These are phyloP conservation scores for Epinephelus coioides DNA, from an alignment of 2,797 vertebrate species.

Conservation along the genomic window DNA sequence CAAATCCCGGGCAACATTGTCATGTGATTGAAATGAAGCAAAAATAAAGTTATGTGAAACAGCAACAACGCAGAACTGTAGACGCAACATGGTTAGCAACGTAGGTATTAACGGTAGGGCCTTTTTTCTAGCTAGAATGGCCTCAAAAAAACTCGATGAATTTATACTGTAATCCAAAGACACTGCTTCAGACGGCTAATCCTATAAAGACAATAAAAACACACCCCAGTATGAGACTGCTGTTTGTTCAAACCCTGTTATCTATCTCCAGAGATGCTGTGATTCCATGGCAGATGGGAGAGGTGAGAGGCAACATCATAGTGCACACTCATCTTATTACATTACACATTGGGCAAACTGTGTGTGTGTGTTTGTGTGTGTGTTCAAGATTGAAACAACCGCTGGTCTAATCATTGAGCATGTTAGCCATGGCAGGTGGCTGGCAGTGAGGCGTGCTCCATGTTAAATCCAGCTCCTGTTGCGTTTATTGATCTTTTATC, in stretches of 20 bases:
- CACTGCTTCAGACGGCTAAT: slow-evolving; percentile 45
- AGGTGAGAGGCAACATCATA: slow-evolving; percentile 63
- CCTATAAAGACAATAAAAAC: slow-evolving; percentile 69
- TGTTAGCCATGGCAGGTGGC: slow-evolving; percentile 73
- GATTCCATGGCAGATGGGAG: slow-evolving; percentile 73
- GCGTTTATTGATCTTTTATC: slow-evolving; percentile 71
- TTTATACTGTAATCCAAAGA: slow-evolving; percentile 45
- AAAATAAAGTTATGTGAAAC: slow-evolving; percentile 21
- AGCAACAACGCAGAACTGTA: background rate
- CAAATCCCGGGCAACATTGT: background rate
- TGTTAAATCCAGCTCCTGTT: slow-evolving; percentile 70
- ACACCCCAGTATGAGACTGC: slow-evolving; percentile 36
- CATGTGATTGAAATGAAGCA: slow-evolving; percentile 13
- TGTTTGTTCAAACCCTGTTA: slow-evolving; percentile 70
- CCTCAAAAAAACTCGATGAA: slow-evolving; percentile 22
- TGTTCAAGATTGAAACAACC: slow-evolving; percentile 46
- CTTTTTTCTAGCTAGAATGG: background rate
- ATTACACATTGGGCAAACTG: slow-evolving; percentile 61
- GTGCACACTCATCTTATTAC: slow-evolving; percentile 48
- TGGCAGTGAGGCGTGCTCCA: slow-evolving; percentile 60
- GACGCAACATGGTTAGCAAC: slow-evolving; percentile 13
- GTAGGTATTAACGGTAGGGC: background rate
- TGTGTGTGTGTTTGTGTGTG: slow-evolving; percentile 26
- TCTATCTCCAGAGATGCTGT: slow-evolving; percentile 65
- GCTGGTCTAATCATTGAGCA: slow-evolving; percentile 62